Base-by-base conservation (phyloP, 2,888 invertebrate species). In the Troides oblongomaculatus region DNA sequence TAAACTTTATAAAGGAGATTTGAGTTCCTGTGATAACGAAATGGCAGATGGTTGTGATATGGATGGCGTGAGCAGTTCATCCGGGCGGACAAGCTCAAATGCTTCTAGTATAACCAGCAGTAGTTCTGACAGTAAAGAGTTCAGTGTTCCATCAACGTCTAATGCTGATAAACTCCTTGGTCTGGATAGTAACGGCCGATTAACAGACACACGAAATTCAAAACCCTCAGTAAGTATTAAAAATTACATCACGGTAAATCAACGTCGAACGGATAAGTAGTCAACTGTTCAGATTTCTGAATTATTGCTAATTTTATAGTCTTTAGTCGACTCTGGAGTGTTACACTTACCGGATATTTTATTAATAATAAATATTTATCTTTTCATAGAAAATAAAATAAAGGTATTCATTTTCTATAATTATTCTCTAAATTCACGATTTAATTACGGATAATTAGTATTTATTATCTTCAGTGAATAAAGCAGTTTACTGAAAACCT, bases 151-250 rank as follows among this genome's bases (percentile, higher is more conserved):
- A 36, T 91, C 92, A 25, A 92, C 92, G 0, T 90, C 91, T 0
- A 92, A 91, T 72, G 92, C 92, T 23, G 92, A 92, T 17, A 88
- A 86, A 73, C 76, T 92, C 39, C 81, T 92, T 0, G 92, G 92
- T 1, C 83, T 92, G 17, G 83, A 84, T 71, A 84, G 85, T 62
- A 82, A 78, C 36, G 78, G 83, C 69, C 85, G 83, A 68, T 78
- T 77, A 46, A 84, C 75, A 70, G 84, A 83, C 46, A 77, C 86
- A 0, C 77, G 83, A 3, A 82, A 80, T 77, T 82, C 86, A 14
- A 87, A 88, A 71, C 77, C 84, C 68, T 78, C 81, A 71, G 90
- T 90, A 64, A 83, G 84, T 75, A 50, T 23, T 43, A 46, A 23
- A 43, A 53, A 14, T 50, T 50, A 50, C 17, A 12, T 50, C 14